phyloP scores from a whole-genome alignment of 2,888 invertebrate genomes.

The Eupithecia vulgata region DNA sequence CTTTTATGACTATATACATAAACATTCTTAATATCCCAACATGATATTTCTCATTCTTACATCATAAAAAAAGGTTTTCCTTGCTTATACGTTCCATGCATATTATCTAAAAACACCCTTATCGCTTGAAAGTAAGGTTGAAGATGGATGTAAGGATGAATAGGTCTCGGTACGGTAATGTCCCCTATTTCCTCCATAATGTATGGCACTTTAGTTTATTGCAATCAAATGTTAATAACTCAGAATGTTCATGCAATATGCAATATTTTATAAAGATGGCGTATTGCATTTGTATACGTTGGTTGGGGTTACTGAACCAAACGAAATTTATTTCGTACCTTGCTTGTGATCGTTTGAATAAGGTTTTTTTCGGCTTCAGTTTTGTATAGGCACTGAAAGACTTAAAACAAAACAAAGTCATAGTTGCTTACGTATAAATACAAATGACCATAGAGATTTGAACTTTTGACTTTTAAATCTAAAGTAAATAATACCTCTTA shows the following conservation, averaged over 20 bases:
- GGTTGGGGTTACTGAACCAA: neutral
- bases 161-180: conserved; percentile 56
- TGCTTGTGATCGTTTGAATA: neutral
- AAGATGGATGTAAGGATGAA: conserved; percentile 4
- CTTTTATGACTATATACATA: conserved; percentile 64
- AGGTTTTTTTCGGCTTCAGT: neutral
- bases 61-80: conserved; percentile 80
- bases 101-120: conserved; percentile 47
- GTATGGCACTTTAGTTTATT: conserved; percentile 79
- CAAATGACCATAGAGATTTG: too few species aligned
- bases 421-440: too few species aligned
- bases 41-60: conserved; percentile 77
- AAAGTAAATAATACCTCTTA: neutral
- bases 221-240: conserved; percentile 80
- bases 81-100: conserved; percentile 75
- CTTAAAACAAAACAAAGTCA: too few species aligned
- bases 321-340: neutral
- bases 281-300: neutral
- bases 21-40: conserved; percentile 75
- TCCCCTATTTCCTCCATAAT: conserved; percentile 77
- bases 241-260: conserved; percentile 31
- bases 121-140: conserved; percentile 36
- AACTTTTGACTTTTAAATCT: neutral
- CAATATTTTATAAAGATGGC: conserved; percentile 4
- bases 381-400: too few species aligned